phyloP scores from a whole-genome alignment of 2,888 invertebrate genomes.

The Platynereis dumerilii region DNA sequence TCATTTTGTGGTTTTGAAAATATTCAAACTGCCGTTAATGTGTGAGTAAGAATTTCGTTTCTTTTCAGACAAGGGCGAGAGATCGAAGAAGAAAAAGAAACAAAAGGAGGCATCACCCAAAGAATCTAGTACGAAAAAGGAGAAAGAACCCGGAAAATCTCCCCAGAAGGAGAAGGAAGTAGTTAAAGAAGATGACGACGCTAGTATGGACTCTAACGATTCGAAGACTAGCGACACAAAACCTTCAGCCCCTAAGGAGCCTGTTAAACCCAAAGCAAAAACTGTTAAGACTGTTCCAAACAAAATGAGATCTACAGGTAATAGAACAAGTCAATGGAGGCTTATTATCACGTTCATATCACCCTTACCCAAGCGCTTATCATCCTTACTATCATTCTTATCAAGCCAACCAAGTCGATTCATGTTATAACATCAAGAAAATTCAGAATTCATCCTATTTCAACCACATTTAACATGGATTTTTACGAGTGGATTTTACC shows the following conservation, averaged over 20 bases:
- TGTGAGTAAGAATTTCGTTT: constrained; percentile 10
- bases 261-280: constrained; percentile 71
- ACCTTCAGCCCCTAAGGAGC: neutral
- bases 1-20: too few species aligned
- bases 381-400: too few species aligned
- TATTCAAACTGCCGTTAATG: too few species aligned
- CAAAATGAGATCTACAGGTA: constrained; percentile 85
- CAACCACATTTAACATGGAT: too few species aligned
- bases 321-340: neutral
- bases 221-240: neutral
- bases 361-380: too few species aligned
- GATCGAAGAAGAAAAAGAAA: constrained; percentile 42
- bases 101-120: constrained; percentile 10
- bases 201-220: constrained; percentile 32
- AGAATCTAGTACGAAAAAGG: constrained; percentile 52
- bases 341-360: too few species aligned
- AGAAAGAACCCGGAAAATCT: constrained; percentile 62
- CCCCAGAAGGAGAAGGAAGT: constrained; percentile 48
- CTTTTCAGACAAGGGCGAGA: constrained; percentile 19
- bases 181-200: constrained; percentile 38
- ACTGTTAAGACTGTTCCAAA: constrained; percentile 91
- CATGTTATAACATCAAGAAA: too few species aligned
- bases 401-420: too few species aligned
- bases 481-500: too few species aligned
- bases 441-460: too few species aligned